A percentile compares a stretch with the other conserved stretches of the same genome.
phyloP scores from a whole-genome alignment of 1,140 invertebrate species.

The Drosophila prosaltans region DNA sequence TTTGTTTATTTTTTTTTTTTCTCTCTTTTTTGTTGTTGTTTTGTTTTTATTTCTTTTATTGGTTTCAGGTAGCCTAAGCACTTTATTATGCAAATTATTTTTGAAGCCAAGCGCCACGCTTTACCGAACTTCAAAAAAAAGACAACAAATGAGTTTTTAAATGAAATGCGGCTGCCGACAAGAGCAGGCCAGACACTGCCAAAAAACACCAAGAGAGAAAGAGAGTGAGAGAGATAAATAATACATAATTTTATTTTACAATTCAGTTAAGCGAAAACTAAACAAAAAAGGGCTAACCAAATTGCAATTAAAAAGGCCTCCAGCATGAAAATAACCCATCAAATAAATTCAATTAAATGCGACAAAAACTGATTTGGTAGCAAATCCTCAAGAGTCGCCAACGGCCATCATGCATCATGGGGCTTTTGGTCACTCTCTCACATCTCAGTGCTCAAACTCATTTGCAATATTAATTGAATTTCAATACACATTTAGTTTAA shows the following conservation, averaged over 20 bases:
- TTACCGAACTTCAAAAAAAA: conserved; percentile 65
- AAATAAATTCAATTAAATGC: conserved; percentile 62
- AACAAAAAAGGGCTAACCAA: conserved; percentile 43
- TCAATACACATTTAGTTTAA: conserved; percentile 26
- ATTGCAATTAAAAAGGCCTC: conserved; percentile 54
- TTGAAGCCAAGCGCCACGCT: conserved; percentile 68
- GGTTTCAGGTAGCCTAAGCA: conserved; percentile 79
- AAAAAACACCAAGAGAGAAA: neutral
- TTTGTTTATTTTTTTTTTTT: conserved; percentile 22
- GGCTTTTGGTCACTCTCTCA: neutral
- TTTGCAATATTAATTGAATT: conserved; percentile 48
- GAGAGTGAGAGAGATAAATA: conserved; percentile 21
- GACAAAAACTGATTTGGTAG: conserved; percentile 10
- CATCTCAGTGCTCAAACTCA: conserved; percentile 2
- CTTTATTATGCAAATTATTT: conserved; percentile 77
- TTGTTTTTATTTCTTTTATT: conserved; percentile 59
- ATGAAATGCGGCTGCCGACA: conserved; percentile 39
- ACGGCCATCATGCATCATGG: conserved; percentile 1
- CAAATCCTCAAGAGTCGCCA: conserved; percentile 6
- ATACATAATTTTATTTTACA: conserved; percentile 65
- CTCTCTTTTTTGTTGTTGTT: neutral
- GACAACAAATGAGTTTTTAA: conserved; percentile 49
- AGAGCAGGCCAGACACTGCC: neutral
- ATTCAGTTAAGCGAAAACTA: conserved; percentile 43
- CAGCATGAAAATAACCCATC: conserved; percentile 19